Evolutionary conservation across 1,140 invertebrate genomes (phyloP), one percentile per base, ranked within the genome.

Genomic region (Berghia stephanieae): DNA sequence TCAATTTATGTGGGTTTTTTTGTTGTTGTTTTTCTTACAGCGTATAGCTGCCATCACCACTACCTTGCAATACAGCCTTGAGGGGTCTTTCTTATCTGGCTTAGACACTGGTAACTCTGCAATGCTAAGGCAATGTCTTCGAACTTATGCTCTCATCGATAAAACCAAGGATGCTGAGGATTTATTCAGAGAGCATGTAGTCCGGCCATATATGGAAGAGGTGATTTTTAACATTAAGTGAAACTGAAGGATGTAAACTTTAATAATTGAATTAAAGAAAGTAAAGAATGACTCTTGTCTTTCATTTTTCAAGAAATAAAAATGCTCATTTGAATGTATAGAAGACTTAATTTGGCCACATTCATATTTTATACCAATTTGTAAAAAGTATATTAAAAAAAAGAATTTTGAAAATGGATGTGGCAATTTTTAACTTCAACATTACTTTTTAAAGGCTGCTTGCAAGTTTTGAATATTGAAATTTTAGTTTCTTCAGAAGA

Each of bases 91-190:
- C 38, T 89, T 87, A 68, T 85, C 88, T 34, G 87, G 88, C 3
- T 57, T 90, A 27, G 84, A 87, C 63, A 78, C 79, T 6, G 79
- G 81, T 10, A 85, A 90, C 79, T 71, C 80, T 18, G 85, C 84
- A 57, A 84, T 87, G 8, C 80, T 90, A 6, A 76, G 84, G 21
- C 87, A 88, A 69, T 89, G 88, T 82, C 80, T 90, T 18, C 81
- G 88, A 66, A 90, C 89, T 6, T 91, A 90, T 82, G 86, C 89
- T 16, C 82, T 89, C 6, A 90, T 91, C 67, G 90, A 90, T 76
- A 89, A 94, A 86, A 93, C 94, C 52, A 86, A 87, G 24, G 92
- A 93, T 84, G 94, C 94, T 0, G 94, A 96, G 87, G 89, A 91
- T 69, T 88, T 94, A 0, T 93, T 95, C 77, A 91, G 92, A 74